phyloP scores from a whole-genome alignment of 2,888 invertebrate genomes.

The Mystacides longicornis region DNA sequence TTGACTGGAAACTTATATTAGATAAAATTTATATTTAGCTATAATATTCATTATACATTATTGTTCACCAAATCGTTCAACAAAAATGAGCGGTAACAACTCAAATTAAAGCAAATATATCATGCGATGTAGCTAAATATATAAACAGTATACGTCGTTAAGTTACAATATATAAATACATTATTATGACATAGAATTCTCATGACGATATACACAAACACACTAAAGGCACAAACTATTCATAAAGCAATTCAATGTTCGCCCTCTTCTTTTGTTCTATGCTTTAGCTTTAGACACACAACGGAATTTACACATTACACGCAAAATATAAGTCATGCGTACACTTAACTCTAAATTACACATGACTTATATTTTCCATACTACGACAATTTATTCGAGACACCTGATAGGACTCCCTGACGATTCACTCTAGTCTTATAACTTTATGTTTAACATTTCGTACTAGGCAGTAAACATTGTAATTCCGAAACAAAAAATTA shows the following conservation, averaged over 20 bases:
- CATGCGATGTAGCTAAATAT: not conserved
- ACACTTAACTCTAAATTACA: too few species aligned
- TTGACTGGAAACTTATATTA: constrained; percentile 27
- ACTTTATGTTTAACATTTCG: too few species aligned
- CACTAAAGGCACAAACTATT: constrained; percentile 26
- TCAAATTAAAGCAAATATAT: constrained; percentile 21
- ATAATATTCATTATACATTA: constrained; percentile 20
- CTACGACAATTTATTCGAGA: too few species aligned
- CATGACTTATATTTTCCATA: too few species aligned
- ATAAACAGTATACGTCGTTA: not conserved
- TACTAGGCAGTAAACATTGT: too few species aligned
- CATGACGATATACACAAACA: constrained; percentile 18
- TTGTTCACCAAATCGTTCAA: constrained; percentile 25
- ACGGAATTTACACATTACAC: too few species aligned
- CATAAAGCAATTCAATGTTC: constrained; percentile 24
- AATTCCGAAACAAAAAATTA: too few species aligned
- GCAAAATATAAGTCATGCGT: too few species aligned
- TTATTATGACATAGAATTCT: not conserved
- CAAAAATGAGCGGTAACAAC: constrained; percentile 24
- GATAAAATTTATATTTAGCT: constrained; percentile 27
- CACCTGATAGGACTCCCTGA: too few species aligned
- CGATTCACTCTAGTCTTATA: too few species aligned
- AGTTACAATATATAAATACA: not conserved
- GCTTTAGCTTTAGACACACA: too few species aligned
- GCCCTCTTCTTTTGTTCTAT: constrained; percentile 23